Evolutionary conservation across 2,888 invertebrate species (phyloP), one percentile per base, ranked within the genome.

Genomic region (Diarsia rubi): DNA sequence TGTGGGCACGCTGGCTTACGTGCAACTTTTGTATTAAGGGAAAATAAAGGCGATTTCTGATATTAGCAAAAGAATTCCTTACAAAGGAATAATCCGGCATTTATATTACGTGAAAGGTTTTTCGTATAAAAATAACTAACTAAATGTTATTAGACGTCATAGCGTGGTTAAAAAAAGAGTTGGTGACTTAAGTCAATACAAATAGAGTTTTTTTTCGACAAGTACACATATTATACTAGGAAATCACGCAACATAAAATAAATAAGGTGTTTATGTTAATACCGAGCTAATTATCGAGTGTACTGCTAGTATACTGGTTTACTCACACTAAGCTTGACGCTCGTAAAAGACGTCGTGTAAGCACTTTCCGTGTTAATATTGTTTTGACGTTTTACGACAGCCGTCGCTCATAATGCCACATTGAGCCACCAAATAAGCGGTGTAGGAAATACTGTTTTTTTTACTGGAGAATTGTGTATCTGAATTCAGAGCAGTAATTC

Each of bases 361-460:
- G 83, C 79, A 85, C 83, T 81, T 81, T 79, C 84, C 75, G 79
- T 86, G 86, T 88, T 89, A 86, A 89, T 88, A 88, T 88, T 86
- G 83, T 88, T 90, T 87, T 85, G 85, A 83, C 78, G 79, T 79
- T 89, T 90, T 88, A 88, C 79, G 84, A 86, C 80, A 83, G 71
- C 75, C 75, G 75, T 80, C 70, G 65, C 75, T 86, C 84, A 73
- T 84, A 86, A 75, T 68, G 69, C 72, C 63, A 76, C 67, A 75
- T 82, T 44, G 69, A 74, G 83, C 79, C 76, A 78, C 24, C 11
- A 83, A 85, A 73, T 59, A 65, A 49, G 71, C 75, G 73, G 12
- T 21, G 5, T 45, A 1, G 3, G 16, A 6, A 69, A 31, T 42
- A 19, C 9, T 44, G 19, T 49, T 62, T 52, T 14, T n/a, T 31